Evolutionary conservation across 2,888 invertebrate genomes (phyloP).

Genomic region (Drosophila quinaria): DNA sequence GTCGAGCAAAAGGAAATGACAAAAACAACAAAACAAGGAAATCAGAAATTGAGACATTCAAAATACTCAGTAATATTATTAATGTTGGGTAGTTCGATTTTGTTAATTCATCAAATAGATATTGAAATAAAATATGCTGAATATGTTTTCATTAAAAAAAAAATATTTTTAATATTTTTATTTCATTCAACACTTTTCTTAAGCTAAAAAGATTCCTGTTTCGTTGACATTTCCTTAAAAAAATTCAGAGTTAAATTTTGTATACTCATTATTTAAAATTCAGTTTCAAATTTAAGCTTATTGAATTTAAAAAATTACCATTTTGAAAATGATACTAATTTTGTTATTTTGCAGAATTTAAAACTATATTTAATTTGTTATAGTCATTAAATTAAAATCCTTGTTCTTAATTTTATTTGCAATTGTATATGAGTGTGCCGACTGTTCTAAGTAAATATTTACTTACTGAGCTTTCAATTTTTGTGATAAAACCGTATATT

Average conservation of each 20-base stretch:
- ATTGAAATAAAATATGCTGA: not conserved
- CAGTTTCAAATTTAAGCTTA: not conserved
- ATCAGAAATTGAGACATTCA: slow-evolving; percentile 57
- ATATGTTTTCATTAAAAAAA: not conserved
- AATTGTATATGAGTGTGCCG: too few relatives aligned
- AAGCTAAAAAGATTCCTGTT: too few relatives aligned
- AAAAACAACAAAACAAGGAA: slow-evolving; percentile 31
- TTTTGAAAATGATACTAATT: too few relatives aligned
- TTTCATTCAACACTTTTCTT: not conserved
- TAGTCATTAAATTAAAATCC: too few relatives aligned
- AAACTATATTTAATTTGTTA: too few relatives aligned
- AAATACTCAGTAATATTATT: slow-evolving; percentile 7
- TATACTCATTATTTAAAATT: not conserved
- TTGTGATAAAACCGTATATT: not conserved
- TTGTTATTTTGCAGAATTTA: too few relatives aligned
- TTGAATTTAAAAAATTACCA: too few relatives aligned
- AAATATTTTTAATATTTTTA: not conserved
- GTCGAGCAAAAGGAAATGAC: slow-evolving; percentile 16
- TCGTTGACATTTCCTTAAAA: too few relatives aligned
- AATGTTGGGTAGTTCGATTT: not conserved
- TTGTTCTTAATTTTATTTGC: too few relatives aligned
- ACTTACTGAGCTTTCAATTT: not conserved
- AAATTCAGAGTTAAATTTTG: not conserved
- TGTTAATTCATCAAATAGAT: not conserved
- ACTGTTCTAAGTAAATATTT: too few relatives aligned